Base-by-base conservation (phyloP, 2,113 vertebrate genomes). In the Nanorana parkeri region DNA sequence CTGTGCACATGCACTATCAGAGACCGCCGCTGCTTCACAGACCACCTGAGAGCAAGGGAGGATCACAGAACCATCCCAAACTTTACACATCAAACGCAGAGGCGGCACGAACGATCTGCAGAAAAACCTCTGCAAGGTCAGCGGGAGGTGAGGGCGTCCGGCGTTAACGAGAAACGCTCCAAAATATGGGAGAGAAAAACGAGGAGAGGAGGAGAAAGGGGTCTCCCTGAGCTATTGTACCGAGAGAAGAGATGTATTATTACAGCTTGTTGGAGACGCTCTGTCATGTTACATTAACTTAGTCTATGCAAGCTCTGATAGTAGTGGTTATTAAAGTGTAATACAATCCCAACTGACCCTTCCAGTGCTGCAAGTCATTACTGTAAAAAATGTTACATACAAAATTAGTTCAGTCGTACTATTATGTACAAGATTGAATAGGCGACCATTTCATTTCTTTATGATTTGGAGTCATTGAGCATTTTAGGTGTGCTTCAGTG, bases 61-160 rank as follows among this genome's bases (percentile, higher is more conserved):
- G 68, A 71, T 71, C 47, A 21, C 51, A 54, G 68, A 74, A 74
- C 21, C 71, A 74, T 55, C 71, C 55, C 51, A 60, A 20, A 36
- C 5, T 20, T 56, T 60, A 74, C 54, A 74, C 71, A 32, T 74
- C 71, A 58, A 36, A 74, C 15, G 71, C 15, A 2, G 71, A 58
- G 71, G 17, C 6, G 24, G 71, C 54, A 74, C 26, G 19, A 60
- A 28, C 20, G 52, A 55, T 55, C 24, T 73, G 55, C 54, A 58
- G 71, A 60, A 36, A 36, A 32, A 29, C 51, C 55, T 19, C 5
- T 28, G 15, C 26, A 28, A n/a, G 71, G 71, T 74, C 54, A 74
- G 54, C 54, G 26, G 71, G 51, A 74, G 71, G 71, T 58, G 71
- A 74, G 54, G 54, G 71, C 15, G 71, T 36, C 71, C 17, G 54